Conservation (phyloP, 2,797 vertebrate genomes). For the Calcarius lapponicus region DNA sequence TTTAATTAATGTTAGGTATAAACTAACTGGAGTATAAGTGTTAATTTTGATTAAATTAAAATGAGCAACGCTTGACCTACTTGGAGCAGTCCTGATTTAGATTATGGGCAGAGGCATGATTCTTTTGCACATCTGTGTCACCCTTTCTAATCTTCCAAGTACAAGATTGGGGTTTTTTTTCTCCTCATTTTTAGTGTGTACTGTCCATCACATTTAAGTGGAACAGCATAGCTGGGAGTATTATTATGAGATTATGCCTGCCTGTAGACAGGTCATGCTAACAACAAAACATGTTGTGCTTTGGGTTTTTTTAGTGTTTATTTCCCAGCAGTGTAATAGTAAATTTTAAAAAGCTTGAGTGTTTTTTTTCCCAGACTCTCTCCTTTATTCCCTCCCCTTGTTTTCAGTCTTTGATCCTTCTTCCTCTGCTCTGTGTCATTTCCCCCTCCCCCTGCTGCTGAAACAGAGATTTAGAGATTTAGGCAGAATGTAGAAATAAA, state of each 20-base stretch:
- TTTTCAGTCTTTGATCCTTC: background rate
- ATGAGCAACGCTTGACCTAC: conserved; percentile 1
- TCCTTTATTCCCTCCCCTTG: background rate
- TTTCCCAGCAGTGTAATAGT: background rate
- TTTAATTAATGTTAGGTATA: conserved; percentile 31
- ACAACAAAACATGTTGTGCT: background rate
- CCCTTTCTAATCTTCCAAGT: conserved; percentile 3
- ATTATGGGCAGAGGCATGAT: background rate
- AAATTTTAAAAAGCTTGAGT: background rate
- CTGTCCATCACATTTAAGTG: background rate
- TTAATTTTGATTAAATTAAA: conserved; percentile 45
- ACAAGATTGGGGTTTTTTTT: rapidly evolving
- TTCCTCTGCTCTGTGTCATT: background rate
- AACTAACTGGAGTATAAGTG: background rate
- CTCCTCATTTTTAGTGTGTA: background rate
- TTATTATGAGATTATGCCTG: background rate
- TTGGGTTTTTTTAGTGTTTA: background rate
- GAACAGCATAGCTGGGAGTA: background rate
- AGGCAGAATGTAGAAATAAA: conserved; percentile 1
- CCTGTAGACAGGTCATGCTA: background rate
- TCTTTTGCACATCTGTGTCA: conserved; percentile 30
- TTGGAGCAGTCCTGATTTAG: conserved; percentile 35
- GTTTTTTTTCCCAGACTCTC: background rate
- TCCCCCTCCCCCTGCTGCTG: background rate
- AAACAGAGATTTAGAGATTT: background rate